A percentile compares a stretch with the other conserved stretches of the same genome.
Evolutionary conservation across 2,888 invertebrate species (phyloP).

Genomic region (Andrena minutula): DNA sequence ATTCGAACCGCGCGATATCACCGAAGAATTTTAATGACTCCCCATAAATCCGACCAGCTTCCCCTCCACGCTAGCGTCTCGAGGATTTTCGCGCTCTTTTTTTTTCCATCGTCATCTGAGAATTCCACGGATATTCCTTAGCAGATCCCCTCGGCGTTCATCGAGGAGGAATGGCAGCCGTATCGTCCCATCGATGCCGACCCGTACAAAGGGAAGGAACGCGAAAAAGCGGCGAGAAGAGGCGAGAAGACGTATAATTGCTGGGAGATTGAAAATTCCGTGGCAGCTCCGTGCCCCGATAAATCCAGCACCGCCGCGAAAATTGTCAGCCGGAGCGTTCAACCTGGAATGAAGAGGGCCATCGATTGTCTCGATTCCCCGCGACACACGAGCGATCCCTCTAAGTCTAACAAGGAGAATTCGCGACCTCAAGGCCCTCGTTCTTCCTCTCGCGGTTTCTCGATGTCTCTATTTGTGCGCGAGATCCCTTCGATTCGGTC

Average conservation of each 20-base stretch:
- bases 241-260: slow-evolving; percentile 67
- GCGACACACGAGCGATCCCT: neutral
- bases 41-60: slow-evolving; percentile 36
- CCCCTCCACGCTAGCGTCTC: neutral
- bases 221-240: slow-evolving; percentile 54
- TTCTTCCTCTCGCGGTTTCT: neutral
- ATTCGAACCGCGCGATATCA: slow-evolving; percentile 14
- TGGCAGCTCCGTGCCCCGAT: slow-evolving; percentile 47
- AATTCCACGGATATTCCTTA: slow-evolving; percentile 50
- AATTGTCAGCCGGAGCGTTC: slow-evolving; percentile 29
- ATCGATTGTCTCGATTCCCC: slow-evolving; percentile 11
- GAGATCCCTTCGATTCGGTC: slow-evolving; percentile 4
- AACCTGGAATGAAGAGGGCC: slow-evolving; percentile 14
- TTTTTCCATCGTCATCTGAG: slow-evolving; percentile 37
- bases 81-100: slow-evolving; percentile 55
- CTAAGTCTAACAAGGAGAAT: slow-evolving; percentile 27
- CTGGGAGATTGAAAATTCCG: slow-evolving; percentile 62
- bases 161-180: slow-evolving; percentile 60
- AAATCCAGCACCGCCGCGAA: slow-evolving; percentile 58
- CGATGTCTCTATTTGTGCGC: neutral
- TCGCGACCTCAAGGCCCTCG: neutral
- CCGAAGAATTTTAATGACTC: slow-evolving; percentile 51
- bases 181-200: slow-evolving; percentile 46
- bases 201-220: slow-evolving; percentile 39
- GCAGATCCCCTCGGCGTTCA: slow-evolving; percentile 34